Evolutionary conservation across 2,113 vertebrate genomes (phyloP).

Genomic region (Jacana jacana): DNA sequence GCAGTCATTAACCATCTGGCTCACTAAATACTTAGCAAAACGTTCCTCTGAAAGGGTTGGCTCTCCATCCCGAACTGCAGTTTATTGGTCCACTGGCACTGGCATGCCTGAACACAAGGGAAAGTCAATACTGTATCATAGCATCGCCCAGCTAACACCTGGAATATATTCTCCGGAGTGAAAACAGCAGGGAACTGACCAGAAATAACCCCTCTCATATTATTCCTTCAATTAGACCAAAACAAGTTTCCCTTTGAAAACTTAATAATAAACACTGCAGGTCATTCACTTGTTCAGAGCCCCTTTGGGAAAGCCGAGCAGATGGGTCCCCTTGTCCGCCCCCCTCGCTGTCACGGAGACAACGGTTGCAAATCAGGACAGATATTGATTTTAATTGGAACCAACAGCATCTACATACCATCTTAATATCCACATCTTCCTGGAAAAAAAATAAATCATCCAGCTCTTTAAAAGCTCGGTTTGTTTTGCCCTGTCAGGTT

Average conservation of each 20-base stretch:
- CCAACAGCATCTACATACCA: slow-evolving; percentile 76
- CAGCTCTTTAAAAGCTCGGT: slow-evolving; percentile 26
- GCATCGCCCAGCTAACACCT: slow-evolving; percentile 72
- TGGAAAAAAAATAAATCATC: slow-evolving; percentile 66
- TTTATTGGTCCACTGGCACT: slow-evolving; percentile 71
- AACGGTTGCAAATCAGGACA: slow-evolving; percentile 77
- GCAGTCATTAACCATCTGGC: slow-evolving; percentile 71
- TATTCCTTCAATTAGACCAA: slow-evolving; percentile 85
- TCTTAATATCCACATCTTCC: slow-evolving; percentile 79
- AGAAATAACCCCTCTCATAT: slow-evolving; percentile 81
- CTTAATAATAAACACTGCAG: slow-evolving; percentile 85
- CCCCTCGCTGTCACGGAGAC: slow-evolving; percentile 76
- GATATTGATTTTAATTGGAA: slow-evolving; percentile 85
- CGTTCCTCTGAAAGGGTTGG: slow-evolving; percentile 34
- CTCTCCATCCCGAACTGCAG: slow-evolving; percentile 28
- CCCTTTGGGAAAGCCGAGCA: slow-evolving; percentile 77
- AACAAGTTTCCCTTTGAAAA: slow-evolving; percentile 85
- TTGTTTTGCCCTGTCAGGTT: slow-evolving; percentile 58
- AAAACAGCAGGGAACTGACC: slow-evolving; percentile 85
- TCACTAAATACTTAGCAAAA: slow-evolving; percentile 65
- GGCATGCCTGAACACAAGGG: slow-evolving; percentile 56
- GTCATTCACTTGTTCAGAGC: slow-evolving; percentile 81
- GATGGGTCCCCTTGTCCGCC: slow-evolving; percentile 77
- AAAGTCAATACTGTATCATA: slow-evolving; percentile 59
- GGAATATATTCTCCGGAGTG: slow-evolving; percentile 82